phyloP scores from a whole-genome alignment of 2,113 vertebrate genomes.

The Seriola quinqueradiata region DNA sequence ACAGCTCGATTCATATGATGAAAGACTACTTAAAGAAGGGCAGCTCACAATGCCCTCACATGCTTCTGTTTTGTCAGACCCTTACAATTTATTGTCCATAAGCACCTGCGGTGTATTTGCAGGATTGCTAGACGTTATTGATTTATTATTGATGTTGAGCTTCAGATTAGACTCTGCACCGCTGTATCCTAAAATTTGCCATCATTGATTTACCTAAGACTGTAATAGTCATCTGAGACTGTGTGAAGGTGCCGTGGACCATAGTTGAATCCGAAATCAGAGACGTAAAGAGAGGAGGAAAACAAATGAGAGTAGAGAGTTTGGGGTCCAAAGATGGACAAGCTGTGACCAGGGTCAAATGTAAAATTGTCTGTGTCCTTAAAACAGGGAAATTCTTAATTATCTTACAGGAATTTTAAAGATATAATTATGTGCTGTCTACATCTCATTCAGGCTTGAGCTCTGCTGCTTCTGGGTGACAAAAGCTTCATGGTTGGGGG shows the following conservation, averaged over 20 bases:
- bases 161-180: neutral
- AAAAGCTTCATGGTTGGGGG: slow-evolving; percentile 20
- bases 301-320: neutral
- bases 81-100: neutral
- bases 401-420: neutral
- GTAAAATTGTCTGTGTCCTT: neutral
- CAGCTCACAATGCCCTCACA: neutral
- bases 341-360: neutral
- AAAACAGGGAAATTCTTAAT: neutral
- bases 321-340: neutral
- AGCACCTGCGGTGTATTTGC: neutral
- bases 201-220: slow-evolving; percentile 14
- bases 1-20: neutral
- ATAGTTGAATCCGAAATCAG: neutral
- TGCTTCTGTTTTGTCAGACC: neutral
- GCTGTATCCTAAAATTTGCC: slow-evolving; percentile 14
- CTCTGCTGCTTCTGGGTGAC: neutral
- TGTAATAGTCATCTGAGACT: neutral
- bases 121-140: neutral
- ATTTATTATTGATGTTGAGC: neutral
- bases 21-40: neutral
- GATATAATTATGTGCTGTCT: neutral
- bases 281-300: neutral
- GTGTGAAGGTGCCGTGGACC: neutral
- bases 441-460: slow-evolving; percentile 16